These are phyloP conservation scores for Zoanthus solanderi DNA, from an alignment of 92 coral and sea anemone genomes.

Conservation along the genomic window DNA sequence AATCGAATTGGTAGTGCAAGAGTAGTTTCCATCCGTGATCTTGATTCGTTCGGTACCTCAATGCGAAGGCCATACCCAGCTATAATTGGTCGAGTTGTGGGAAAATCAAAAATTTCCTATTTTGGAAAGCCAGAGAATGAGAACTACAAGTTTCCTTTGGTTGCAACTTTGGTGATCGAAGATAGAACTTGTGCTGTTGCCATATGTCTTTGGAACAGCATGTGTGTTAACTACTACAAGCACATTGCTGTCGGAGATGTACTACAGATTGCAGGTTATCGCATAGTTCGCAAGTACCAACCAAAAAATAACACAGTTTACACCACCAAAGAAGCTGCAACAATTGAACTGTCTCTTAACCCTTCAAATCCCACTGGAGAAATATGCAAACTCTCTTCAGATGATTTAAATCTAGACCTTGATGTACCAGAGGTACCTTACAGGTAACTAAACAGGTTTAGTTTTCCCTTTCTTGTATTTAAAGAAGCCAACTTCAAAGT, in stretches of 20 bases:
- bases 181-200: constrained; percentile 58
- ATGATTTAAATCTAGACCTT: constrained; percentile 47
- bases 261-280: constrained; percentile 54
- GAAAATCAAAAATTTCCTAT: constrained; percentile 67
- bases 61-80: constrained; percentile 68
- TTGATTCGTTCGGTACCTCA: constrained; percentile 55
- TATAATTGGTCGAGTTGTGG: constrained; percentile 64
- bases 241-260: constrained; percentile 67
- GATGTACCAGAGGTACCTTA: constrained; percentile 66
- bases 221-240: constrained; percentile 57
- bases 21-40: constrained; percentile 60
- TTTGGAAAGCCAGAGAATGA: constrained; percentile 69
- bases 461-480: not conserved
- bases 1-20: constrained; percentile 22
- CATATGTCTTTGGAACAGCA: constrained; percentile 63
- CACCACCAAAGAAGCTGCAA: constrained; percentile 47
- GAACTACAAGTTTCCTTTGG: constrained; percentile 62
- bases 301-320: constrained; percentile 62
- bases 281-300: constrained; percentile 57
- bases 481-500: not conserved
- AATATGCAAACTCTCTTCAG: constrained; percentile 52
- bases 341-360: constrained; percentile 67
- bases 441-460: constrained; percentile 39
- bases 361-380: constrained; percentile 57
- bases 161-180: constrained; percentile 57